phyloP scores from a whole-genome alignment of 2,113 vertebrate species.

The Psilopogon haemacephalus region DNA sequence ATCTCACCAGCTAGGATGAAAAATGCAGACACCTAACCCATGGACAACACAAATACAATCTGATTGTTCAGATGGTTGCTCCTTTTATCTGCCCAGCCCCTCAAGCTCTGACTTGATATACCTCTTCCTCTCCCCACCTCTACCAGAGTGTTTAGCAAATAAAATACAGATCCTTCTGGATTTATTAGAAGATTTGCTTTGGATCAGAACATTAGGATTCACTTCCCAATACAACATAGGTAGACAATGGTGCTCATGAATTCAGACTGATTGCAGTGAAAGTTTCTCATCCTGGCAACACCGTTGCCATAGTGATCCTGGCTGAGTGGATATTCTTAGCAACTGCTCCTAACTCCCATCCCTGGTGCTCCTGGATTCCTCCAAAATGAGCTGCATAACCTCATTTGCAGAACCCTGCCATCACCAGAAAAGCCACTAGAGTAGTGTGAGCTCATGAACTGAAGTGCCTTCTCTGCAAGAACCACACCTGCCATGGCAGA shows the following conservation, averaged over 20 bases:
- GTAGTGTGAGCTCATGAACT: neutral
- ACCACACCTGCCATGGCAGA: neutral
- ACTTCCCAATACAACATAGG: neutral
- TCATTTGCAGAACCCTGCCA: neutral
- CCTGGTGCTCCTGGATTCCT: slow-evolving; percentile 29
- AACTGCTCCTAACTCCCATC: slow-evolving; percentile 62
- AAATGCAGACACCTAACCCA: neutral
- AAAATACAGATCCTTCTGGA: neutral
- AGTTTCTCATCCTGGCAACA: slow-evolving; percentile 69
- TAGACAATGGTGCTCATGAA: slow-evolving; percentile 30
- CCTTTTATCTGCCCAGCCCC: neutral
- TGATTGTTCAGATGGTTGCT: neutral
- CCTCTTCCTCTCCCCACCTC: neutral
- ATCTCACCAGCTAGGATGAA: neutral
- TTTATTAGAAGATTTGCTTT: neutral
- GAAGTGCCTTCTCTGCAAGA: neutral
- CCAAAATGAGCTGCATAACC: slow-evolving; percentile 30
- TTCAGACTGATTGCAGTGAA: slow-evolving; percentile 40
- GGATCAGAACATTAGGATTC: neutral
- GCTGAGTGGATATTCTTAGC: slow-evolving; percentile 76
- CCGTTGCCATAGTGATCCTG: slow-evolving; percentile 76
- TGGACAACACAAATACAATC: neutral
- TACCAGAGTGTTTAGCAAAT: neutral
- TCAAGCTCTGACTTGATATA: neutral
- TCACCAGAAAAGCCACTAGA: neutral